A percentile compares a stretch with the other conserved stretches of the same genome.
phyloP scores from a whole-genome alignment of 1,140 invertebrate genomes.

The Zaprionus tsacasi region DNA sequence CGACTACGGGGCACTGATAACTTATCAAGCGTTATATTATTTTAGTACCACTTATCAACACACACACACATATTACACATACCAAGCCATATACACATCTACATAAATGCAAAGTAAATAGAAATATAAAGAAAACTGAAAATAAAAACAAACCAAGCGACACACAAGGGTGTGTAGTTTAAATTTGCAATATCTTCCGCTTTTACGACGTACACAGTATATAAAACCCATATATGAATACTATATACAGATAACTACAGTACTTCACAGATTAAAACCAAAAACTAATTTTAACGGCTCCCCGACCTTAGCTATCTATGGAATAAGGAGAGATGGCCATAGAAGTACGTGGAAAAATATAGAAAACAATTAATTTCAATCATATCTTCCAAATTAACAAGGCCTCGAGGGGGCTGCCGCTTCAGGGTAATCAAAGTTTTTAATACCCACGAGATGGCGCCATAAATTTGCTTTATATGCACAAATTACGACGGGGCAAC shows the following conservation, averaged over 20 bases:
- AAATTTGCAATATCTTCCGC: conserved; percentile 8
- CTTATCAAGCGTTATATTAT: conserved; percentile 77
- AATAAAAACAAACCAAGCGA: conserved; percentile 12
- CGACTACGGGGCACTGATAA: conserved; percentile 63
- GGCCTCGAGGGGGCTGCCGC: conserved; percentile 10
- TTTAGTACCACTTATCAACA: conserved; percentile 46
- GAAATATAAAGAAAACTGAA: conserved; percentile 38
- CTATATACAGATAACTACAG: conserved; percentile 21
- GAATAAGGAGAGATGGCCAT: neutral
- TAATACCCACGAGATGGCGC: conserved; percentile 25
- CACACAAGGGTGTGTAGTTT: conserved; percentile 17
- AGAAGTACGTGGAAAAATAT: conserved; percentile 20
- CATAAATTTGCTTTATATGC: conserved; percentile 21
- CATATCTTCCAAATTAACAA: conserved; percentile 3
- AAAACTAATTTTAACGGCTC: conserved; percentile 27
- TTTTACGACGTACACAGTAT: conserved; percentile 6
- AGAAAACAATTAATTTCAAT: conserved; percentile 24
- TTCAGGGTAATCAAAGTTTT: conserved; percentile 34
- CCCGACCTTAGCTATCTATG: conserved; percentile 27
- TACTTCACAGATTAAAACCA: conserved; percentile 12
- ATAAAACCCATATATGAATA: conserved; percentile 4
- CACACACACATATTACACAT: neutral
- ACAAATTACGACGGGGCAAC: conserved; percentile 9
- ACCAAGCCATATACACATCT: neutral
- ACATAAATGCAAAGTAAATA: conserved; percentile 19